Evolutionary conservation across 2,888 invertebrate genomes (phyloP).

Genomic region (Alentia gelatinosa): DNA sequence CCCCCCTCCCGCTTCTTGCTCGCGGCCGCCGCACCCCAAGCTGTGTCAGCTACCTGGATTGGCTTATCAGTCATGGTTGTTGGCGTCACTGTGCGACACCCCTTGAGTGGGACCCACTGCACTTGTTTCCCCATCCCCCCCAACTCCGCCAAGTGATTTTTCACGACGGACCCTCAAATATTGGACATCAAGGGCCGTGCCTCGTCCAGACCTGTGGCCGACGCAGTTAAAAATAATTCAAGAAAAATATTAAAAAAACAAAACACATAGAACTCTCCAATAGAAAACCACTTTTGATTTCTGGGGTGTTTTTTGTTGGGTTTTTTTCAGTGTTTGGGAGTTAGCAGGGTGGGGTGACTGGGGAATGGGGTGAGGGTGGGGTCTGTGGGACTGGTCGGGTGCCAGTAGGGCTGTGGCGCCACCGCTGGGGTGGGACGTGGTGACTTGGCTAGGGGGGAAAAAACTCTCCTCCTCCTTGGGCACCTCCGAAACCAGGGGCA

Average conservation of each 20-base stretch:
- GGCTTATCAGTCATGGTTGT: background rate
- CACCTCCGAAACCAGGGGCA: conserved; percentile 20
- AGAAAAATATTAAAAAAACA: background rate
- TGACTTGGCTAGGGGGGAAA: no score
- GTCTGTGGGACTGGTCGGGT: background rate
- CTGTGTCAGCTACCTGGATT: background rate
- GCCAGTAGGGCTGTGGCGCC: background rate
- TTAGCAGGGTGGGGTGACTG: background rate
- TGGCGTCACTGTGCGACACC: background rate
- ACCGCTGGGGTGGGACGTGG: background rate
- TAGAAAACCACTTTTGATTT: conserved; percentile 24
- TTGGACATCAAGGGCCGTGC: conserved; percentile 29
- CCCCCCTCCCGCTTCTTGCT: background rate
- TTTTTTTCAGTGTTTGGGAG: background rate
- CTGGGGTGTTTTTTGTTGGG: background rate
- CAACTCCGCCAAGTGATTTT: background rate
- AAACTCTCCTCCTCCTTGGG: background rate
- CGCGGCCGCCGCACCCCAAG: background rate
- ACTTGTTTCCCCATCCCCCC: background rate
- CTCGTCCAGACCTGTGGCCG: background rate
- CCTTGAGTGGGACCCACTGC: background rate
- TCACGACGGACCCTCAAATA: conserved; percentile 25
- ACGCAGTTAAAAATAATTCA: background rate
- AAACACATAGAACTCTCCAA: background rate
- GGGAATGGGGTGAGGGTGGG: background rate